Evolutionary conservation across 1,140 invertebrate species (phyloP), one percentile per base, ranked within the genome.

Genomic region (Triops longicaudatus): DNA sequence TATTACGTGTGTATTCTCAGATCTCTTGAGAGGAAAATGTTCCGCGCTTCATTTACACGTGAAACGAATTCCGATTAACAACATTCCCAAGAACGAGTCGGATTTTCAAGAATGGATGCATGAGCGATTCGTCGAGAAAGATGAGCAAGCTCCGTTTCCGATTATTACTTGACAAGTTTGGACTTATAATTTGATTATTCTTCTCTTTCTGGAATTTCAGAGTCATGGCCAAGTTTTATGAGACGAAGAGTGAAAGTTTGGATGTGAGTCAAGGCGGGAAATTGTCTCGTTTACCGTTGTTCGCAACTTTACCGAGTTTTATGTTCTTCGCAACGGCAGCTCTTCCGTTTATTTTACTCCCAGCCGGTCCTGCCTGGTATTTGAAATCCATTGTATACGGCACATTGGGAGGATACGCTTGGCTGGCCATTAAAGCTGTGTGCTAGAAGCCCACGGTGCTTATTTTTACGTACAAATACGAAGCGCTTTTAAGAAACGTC

Each of bases 21-120:
- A 81, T 71, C 81, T 83, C 78, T 76, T 83, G 44, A 79, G 79
- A 71, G 82, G 82, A 5, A 80, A 78, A 17, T 82, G 82, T 77
- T 78, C 78, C 26, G 79, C 78, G 72, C 77, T 84, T 28, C 82
- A 83, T 76, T 79, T 83, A 74, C 81, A 83, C 75, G 80, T 83
- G 11, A 79, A 79, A 26, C 79, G 83, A n/a, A 82, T 84, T 77
- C 80, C 82, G 11, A 83, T 83, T 63, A 76, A 75, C 27, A 80
- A 80, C 26, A 80, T 84, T 43, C 83, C 83, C 31, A 26, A 28
- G 12, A 77, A 79, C 22, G 83, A 84, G 77, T 76, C 80, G 22
- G 79, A 78, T 28, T 81, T 83, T 10, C 82, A 80, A 75, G 14
- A 14, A 1, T 84, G 83, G 83, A 71, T 83, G 14, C 80, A 82